phyloP scores from a whole-genome alignment of 2,888 invertebrate genomes.

The Liposcelis brunnea region DNA sequence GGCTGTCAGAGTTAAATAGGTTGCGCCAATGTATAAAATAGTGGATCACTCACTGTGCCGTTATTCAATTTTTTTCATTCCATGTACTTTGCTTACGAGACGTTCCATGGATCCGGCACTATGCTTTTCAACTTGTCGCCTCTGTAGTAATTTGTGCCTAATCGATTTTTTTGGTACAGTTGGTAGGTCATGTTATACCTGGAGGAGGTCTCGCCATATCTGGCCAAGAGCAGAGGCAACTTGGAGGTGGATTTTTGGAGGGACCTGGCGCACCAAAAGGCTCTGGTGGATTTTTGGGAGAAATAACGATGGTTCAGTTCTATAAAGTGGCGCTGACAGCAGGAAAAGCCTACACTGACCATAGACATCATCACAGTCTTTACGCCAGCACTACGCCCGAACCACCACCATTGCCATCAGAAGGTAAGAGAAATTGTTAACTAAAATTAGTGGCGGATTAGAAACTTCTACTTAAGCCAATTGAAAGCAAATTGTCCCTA shows the following conservation, averaged over 20 bases:
- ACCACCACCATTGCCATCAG: conserved; percentile 32
- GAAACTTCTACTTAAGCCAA: too few relatives aligned
- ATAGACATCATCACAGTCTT: conserved; percentile 68
- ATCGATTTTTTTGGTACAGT: conserved; percentile 32
- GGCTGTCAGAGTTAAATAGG: too few relatives aligned
- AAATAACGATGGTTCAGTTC: conserved; percentile 62
- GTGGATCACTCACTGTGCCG: too few relatives aligned
- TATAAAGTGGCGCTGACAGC: conserved; percentile 67
- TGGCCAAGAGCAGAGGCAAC: conserved; percentile 48
- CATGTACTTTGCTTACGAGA: too few relatives aligned
- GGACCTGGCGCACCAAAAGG: conserved; percentile 33
- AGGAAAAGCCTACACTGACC: conserved; percentile 72
- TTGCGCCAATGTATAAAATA: too few relatives aligned
- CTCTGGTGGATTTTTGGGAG: conserved; percentile 48
- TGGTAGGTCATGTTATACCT: conserved; percentile 59
- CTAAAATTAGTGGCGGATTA: too few relatives aligned
- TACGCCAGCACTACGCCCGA: conserved; percentile 41
- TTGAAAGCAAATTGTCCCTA: too few relatives aligned
- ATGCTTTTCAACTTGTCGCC: too few relatives aligned
- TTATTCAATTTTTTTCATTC: too few relatives aligned
- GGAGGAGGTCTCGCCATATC: conserved; percentile 56
- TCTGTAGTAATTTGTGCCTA: too few relatives aligned
- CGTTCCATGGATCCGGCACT: too few relatives aligned
- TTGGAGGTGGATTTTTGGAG: conserved; percentile 35
- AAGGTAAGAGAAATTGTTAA: conserved; percentile 13